Evolutionary conservation across 2,797 vertebrate genomes (phyloP).

Genomic region (Pseudopleuronectes americanus): DNA sequence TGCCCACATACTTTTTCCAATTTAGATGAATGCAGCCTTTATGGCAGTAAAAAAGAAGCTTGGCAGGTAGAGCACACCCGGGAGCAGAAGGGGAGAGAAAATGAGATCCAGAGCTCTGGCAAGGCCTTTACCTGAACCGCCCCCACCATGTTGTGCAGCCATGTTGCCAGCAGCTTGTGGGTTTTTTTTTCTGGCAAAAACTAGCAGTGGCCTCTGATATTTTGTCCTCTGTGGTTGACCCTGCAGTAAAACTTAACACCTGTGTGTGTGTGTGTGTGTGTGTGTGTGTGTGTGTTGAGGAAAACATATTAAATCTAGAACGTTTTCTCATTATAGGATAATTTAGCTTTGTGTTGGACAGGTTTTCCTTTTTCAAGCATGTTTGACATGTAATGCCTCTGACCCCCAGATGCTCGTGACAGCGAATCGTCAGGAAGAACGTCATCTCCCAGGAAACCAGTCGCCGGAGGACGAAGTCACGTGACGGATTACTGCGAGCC

Average conservation of each 20-base stretch:
- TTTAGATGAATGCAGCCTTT: conserved; percentile 82
- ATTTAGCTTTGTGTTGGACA: conserved; percentile 19
- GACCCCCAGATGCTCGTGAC: conserved; percentile 85
- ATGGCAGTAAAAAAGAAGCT: conserved; percentile 74
- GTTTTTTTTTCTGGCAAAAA: conserved; percentile 65
- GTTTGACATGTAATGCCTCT: conserved; percentile 50
- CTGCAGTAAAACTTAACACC: conserved; percentile 43
- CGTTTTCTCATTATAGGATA: conserved; percentile 2
- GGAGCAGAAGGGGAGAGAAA: conserved; percentile 79
- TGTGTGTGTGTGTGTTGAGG: conserved; percentile 25
- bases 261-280: conserved; percentile 30
- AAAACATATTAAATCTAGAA: no score
- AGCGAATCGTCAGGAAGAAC: conserved; percentile 76
- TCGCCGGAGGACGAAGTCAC: conserved; percentile 80
- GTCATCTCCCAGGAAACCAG: conserved; percentile 74
- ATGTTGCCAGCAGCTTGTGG: conserved; percentile 62
- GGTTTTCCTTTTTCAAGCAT: conserved; percentile 4
- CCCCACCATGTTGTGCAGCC: conserved; percentile 67
- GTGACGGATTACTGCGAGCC: conserved; percentile 82
- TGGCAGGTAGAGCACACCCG: conserved; percentile 79
- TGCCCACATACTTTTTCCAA: conserved; percentile 77
- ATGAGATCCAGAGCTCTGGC: conserved; percentile 85
- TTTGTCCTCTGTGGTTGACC: conserved; percentile 51
- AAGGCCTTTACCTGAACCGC: conserved; percentile 73
- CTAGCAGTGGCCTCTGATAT: conserved; percentile 36